These are phyloP conservation scores for Reticulitermes speratus DNA, from an alignment of 1,140 invertebrate species.

Conservation along the genomic window DNA sequence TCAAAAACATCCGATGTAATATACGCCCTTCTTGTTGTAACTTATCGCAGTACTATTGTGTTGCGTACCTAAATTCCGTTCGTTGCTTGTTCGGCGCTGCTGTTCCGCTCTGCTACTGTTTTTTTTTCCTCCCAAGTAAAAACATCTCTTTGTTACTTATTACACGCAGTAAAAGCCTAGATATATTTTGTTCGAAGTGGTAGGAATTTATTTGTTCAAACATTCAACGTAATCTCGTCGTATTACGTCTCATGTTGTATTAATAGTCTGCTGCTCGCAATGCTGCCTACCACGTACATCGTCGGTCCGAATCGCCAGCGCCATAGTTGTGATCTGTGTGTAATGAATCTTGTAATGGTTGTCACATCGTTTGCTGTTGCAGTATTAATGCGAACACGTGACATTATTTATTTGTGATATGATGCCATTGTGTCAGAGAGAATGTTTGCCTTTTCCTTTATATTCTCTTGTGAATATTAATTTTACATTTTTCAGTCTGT, in stretches of 20 bases:
- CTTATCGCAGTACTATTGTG: background rate
- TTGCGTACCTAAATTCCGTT: slow-evolving; percentile 12
- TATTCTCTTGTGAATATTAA: background rate
- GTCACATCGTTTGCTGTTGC: background rate
- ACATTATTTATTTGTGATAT: background rate
- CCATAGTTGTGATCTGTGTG: background rate
- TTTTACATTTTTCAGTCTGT: background rate
- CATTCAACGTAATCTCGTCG: background rate
- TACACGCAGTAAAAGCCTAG: background rate
- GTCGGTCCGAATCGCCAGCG: background rate
- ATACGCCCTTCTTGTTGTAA: background rate
- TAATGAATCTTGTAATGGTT: background rate
- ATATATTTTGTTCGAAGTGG: background rate
- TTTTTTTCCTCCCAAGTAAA: background rate
- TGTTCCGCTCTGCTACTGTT: background rate
- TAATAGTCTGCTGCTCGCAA: background rate
- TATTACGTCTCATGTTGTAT: background rate
- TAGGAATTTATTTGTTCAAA: background rate
- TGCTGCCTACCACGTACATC: background rate
- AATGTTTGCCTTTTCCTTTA: background rate
- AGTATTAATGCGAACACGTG: background rate
- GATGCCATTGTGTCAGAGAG: background rate
- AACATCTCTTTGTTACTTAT: background rate
- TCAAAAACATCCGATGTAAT: background rate
- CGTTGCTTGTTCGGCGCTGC: slow-evolving; percentile 1